Percentiles rank a stretch among this genome's conserved stretches.
These are phyloP conservation scores for Argyrosomus japonicus DNA, from an alignment of 2,113 vertebrate species.

Conservation along the genomic window DNA sequence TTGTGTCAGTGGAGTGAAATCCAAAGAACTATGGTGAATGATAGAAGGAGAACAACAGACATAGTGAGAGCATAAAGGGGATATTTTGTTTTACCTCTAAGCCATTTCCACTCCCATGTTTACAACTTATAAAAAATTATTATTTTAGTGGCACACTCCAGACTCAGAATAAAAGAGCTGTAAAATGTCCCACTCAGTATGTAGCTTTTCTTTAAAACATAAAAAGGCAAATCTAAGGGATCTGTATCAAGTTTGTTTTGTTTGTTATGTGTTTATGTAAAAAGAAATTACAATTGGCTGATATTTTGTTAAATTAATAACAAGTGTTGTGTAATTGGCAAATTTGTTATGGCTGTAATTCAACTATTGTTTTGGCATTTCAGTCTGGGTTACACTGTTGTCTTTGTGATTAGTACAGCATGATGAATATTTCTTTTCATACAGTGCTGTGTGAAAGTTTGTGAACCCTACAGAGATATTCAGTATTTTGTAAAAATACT, in stretches of 20 bases:
- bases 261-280: no score
- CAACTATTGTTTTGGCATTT: neutral
- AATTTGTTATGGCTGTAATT: neutral
- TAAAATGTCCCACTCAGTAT: no score
- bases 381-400: neutral
- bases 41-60: constrained; percentile 28
- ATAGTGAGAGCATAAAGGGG: constrained; percentile 47
- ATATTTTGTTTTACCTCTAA: constrained; percentile 44
- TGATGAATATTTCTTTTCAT: constrained; percentile 14
- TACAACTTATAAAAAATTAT: neutral
- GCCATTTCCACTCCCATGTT: constrained; percentile 53
- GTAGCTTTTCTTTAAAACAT: no score
- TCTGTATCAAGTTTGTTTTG: no score
- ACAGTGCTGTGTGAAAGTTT: no score
- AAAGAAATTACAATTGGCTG: no score
- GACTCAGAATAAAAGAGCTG: neutral
- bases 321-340: neutral
- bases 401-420: constrained; percentile 5
- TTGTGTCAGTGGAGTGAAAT: constrained; percentile 83
- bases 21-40: constrained; percentile 72
- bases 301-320: no score
- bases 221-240: no score
- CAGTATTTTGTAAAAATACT: no score
- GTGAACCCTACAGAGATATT: no score
- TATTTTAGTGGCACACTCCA: neutral